Evolutionary conservation across 1,140 invertebrate species (phyloP), one percentile per base, ranked within the genome.

Genomic region (Apis cerana): DNA sequence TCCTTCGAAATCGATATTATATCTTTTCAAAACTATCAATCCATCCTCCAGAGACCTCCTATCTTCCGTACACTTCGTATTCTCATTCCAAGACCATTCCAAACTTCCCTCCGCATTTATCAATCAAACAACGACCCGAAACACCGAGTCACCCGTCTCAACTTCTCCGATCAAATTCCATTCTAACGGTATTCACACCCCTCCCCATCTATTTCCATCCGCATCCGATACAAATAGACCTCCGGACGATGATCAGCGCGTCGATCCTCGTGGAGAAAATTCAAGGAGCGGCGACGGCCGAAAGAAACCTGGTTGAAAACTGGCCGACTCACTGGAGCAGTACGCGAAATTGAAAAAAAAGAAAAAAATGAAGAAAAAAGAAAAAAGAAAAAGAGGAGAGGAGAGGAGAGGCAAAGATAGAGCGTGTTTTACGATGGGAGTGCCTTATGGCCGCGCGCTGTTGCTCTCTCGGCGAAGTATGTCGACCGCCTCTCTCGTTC

Each of bases 341-440:
- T 65, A 33, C 81, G 75, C 54, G 80, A 82, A 75, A 81, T 81
- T 81, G 79, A 52, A 70, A 50, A 50, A 76, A 54, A 76, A n/a
- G 1, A 23, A 15, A 8, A 7, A n/a, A 23, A 61, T n/a, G 13
- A 61, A 8, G 12, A 15, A 8, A 15, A 62, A 8, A 7, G 5
- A 8, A 13, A 7, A 62, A 21, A 62, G 23, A 21, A 27, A 11
- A 12, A 43, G 0, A 7, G 33, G 33, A 43, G 33, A 7, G 58
- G 64, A 48, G 50, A 13, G n/a, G 33, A 56, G 17, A 76, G 43
- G 50, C 52, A 68, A 52, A 76, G 80, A 75, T 52, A 56, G 69
- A 61, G 70, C 70, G n/a, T 64, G 70, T 80, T 75, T 82, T 79
- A 80, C 77, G 70, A 80, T 69, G 82, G 77, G 78, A 84, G 81